Conservation (phyloP, 2,113 vertebrate species). For the Lepidothrix coronata region DNA sequence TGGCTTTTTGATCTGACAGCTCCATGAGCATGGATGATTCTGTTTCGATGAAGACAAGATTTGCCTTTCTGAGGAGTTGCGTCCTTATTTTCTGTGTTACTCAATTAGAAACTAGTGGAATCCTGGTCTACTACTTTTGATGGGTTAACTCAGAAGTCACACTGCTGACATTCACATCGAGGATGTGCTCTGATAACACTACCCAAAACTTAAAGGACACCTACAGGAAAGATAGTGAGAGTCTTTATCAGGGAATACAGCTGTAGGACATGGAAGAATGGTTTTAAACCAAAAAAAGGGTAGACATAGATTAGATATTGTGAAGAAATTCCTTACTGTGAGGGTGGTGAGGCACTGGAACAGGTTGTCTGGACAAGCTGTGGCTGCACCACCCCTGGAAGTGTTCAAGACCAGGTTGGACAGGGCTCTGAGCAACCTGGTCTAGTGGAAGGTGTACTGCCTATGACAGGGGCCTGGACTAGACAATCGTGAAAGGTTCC, state of each 20-base stretch:
- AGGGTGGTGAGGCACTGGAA: not conserved
- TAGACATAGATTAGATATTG: not conserved
- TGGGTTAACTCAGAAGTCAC: not conserved
- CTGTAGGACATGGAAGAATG: not conserved
- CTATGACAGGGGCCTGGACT: accelerated
- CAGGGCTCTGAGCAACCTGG: not conserved
- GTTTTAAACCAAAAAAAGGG: not conserved
- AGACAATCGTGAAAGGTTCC: not conserved
- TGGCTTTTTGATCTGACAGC: not conserved
- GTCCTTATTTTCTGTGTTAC: not conserved
- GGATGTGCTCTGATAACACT: not conserved
- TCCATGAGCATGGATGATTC: not conserved
- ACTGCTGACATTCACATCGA: not conserved
- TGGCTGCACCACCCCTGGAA: not conserved
- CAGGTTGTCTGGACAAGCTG: not conserved
- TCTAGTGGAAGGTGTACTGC: not conserved
- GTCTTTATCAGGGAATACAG: not conserved
- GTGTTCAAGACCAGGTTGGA: not conserved
- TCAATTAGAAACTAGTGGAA: not conserved
- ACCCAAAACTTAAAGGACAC: not conserved
- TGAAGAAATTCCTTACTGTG: not conserved
- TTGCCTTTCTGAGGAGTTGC: not conserved
- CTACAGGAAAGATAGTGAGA: not conserved
- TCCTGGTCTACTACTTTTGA: not conserved
- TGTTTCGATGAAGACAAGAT: not conserved